phyloP scores from a whole-genome alignment of 2,797 vertebrate species.

The Mionectes olivaceus region DNA sequence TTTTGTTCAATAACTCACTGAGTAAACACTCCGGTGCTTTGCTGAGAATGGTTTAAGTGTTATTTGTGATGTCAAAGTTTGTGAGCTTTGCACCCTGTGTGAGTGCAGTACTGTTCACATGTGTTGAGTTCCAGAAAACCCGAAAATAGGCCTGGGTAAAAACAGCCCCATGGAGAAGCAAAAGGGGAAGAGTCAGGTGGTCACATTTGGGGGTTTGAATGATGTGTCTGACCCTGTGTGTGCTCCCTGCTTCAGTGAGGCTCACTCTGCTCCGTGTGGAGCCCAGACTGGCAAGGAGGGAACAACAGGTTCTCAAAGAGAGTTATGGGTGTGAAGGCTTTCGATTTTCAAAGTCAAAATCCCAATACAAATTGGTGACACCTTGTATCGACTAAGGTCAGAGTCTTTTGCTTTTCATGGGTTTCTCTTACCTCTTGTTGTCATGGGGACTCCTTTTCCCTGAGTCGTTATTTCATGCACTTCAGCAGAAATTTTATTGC shows the following conservation, averaged over 20 bases:
- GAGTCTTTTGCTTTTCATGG: conserved; percentile 41
- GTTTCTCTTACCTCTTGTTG: conserved; percentile 65
- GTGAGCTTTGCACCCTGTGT: not conserved
- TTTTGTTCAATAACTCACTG: not conserved
- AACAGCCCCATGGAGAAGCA: not conserved
- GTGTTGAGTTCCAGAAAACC: not conserved
- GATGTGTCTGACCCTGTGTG: not conserved
- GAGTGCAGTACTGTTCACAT: not conserved
- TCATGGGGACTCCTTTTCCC: conserved; percentile 75
- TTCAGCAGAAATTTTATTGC: conserved; percentile 79
- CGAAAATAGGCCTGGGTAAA: not conserved
- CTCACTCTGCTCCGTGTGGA: not conserved
- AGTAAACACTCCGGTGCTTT: not conserved
- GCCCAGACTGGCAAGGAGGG: not conserved
- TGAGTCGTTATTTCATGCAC: conserved; percentile 69
- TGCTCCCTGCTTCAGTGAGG: not conserved
- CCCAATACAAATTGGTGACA: conserved; percentile 45
- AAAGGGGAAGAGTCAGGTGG: not conserved
- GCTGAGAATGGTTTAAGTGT: not conserved
- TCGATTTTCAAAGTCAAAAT: conserved; percentile 39
- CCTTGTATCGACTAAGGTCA: conserved; percentile 24
- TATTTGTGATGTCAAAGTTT: not conserved
- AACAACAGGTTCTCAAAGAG: not conserved
- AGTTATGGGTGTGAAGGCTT: not conserved
- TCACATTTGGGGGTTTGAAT: not conserved